Percentiles rank a stretch among this genome's conserved stretches.
phyloP scores from a whole-genome alignment of 2,113 vertebrate genomes.

The Arizona elegans region DNA sequence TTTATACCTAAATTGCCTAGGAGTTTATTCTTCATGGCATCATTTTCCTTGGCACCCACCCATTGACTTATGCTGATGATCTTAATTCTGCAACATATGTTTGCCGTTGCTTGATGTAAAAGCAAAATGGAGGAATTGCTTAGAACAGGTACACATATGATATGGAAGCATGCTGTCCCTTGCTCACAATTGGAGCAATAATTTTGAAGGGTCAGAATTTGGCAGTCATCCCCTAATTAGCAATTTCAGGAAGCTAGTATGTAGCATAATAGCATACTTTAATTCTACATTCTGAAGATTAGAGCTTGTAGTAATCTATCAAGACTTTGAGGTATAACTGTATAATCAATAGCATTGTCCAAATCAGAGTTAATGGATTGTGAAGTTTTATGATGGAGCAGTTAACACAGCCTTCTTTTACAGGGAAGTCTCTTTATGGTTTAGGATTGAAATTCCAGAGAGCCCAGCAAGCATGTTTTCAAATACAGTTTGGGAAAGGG shows the following conservation, averaged over 20 bases:
- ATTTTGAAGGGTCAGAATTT: constrained; percentile 2
- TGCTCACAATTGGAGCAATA: constrained; percentile 45
- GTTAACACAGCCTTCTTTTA: neutral
- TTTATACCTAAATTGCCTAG: constrained; percentile 28
- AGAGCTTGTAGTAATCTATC: neutral
- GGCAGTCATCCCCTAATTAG: neutral
- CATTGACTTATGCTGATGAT: constrained; percentile 27
- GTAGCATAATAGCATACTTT: neutral
- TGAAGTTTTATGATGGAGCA: neutral
- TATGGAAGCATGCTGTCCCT: constrained; percentile 45
- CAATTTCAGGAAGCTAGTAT: neutral
- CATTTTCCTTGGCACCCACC: fast-evolving
- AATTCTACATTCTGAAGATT: neutral
- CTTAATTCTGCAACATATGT: neutral
- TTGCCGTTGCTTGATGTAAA: neutral
- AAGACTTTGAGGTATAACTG: neutral
- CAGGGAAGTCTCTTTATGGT: neutral
- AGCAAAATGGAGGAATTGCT: constrained; percentile 17
- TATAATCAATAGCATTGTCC: neutral
- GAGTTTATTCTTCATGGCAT: neutral
- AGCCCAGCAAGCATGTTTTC: neutral
- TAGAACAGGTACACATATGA: constrained; percentile 39
- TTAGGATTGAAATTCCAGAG: neutral
- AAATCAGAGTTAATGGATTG: neutral
- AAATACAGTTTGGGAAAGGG: neutral